These are phyloP conservation scores for Clarias macrocephalus DNA, from an alignment of 2,113 vertebrate genomes.

Conservation along the genomic window DNA sequence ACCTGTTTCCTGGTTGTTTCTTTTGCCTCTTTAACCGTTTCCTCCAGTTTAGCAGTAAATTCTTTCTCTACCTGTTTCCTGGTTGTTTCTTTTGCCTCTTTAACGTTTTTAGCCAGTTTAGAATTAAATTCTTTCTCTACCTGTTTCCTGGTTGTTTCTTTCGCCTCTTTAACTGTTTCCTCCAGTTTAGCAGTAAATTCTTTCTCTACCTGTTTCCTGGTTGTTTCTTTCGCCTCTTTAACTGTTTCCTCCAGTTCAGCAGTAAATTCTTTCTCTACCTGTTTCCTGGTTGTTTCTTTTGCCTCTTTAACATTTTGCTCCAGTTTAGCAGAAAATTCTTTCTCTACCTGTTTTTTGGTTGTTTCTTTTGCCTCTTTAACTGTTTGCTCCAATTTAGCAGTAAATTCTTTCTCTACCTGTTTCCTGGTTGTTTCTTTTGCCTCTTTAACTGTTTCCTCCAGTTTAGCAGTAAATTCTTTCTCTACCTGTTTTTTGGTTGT, in stretches of 20 bases:
- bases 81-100: background rate
- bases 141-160: background rate
- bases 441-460: background rate
- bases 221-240: background rate
- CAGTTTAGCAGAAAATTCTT: background rate
- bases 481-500: conserved; percentile 2
- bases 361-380: background rate
- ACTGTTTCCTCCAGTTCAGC: background rate
- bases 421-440: background rate
- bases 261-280: background rate
- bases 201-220: conserved; percentile 1
- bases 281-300: background rate
- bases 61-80: conserved; percentile 8
- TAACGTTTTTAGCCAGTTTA: background rate
- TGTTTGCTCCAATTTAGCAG: background rate
- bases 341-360: background rate
- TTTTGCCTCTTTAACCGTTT: background rate
- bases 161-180: background rate
- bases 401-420: conserved; percentile 3
- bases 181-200: background rate
- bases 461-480: background rate
- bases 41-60: background rate
- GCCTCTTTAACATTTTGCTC: background rate
- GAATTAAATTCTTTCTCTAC: background rate
- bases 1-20: background rate